phyloP scores from a whole-genome alignment of 2,888 invertebrate genomes.

The Oxyscelio sp. region DNA sequence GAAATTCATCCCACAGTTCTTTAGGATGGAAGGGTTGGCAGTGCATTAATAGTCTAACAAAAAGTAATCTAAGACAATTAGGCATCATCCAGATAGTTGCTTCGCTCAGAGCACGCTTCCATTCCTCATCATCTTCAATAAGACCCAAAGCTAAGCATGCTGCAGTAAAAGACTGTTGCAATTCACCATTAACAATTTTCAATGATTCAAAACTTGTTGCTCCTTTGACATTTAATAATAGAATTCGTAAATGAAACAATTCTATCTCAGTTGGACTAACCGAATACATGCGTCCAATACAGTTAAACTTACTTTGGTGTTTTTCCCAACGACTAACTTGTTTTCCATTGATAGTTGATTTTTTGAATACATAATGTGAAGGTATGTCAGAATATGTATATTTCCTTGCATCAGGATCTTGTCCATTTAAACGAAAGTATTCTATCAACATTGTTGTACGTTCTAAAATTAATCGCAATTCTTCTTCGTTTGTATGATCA shows the following conservation, averaged over 20 bases:
- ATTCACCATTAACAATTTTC: background rate
- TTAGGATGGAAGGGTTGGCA: slow-evolving; percentile 38
- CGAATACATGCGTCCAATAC: background rate
- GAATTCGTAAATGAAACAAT: no score
- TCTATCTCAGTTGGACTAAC: no score
- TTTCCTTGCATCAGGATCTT: background rate
- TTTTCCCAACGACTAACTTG: no score
- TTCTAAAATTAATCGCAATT: background rate
- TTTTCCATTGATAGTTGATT: no score
- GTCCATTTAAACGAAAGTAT: background rate
- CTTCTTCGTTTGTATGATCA: background rate
- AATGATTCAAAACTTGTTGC: background rate
- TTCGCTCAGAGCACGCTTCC: slow-evolving; percentile 32
- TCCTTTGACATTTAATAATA: no score
- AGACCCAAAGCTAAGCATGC: no score
- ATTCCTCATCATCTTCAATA: background rate
- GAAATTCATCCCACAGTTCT: slow-evolving; percentile 47
- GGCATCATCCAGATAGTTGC: no score
- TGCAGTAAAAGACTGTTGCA: background rate
- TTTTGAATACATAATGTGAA: slow-evolving; percentile 50
- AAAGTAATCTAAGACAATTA: background rate
- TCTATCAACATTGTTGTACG: background rate
- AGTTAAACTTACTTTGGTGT: background rate
- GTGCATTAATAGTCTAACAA: slow-evolving; percentile 3
- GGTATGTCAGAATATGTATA: background rate